Evolutionary conservation across 2,797 vertebrate genomes (phyloP).

Genomic region (Siniperca scherzeri): DNA sequence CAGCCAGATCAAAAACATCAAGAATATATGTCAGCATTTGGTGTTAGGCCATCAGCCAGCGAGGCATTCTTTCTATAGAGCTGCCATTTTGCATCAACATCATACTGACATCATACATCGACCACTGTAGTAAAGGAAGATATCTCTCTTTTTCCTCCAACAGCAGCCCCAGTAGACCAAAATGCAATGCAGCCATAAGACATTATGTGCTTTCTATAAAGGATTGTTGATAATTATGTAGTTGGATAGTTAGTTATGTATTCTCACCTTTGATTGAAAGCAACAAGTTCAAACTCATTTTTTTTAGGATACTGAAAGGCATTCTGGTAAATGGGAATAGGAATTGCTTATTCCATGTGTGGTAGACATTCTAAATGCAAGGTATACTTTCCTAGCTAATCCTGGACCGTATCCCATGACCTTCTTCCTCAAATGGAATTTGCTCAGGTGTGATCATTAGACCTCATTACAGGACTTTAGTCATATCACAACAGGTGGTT

Average conservation of each 20-base stretch:
- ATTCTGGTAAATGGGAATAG: slow-evolving; percentile 1
- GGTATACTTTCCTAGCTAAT: no score
- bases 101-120: slow-evolving; percentile 11
- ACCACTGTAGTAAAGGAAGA: neutral
- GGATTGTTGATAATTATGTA: neutral
- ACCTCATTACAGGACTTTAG: neutral
- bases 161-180: neutral
- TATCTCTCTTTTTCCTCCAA: neutral
- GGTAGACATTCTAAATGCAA: neutral
- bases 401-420: neutral
- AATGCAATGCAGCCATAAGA: neutral
- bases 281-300: neutral
- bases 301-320: neutral
- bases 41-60: neutral
- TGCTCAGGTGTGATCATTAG: neutral
- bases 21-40: neutral
- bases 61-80: slow-evolving; percentile 16
- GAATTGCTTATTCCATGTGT: neutral
- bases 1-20: neutral
- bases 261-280: neutral
- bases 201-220: neutral
- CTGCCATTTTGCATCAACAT: slow-evolving; percentile 36
- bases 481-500: slow-evolving; percentile 1
- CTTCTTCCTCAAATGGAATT: neutral
- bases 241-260: neutral